A percentile compares a stretch with the other conserved stretches of the same genome.
Conservation (phyloP, 2,113 vertebrate genomes). For the Lophura nycthemera region DNA sequence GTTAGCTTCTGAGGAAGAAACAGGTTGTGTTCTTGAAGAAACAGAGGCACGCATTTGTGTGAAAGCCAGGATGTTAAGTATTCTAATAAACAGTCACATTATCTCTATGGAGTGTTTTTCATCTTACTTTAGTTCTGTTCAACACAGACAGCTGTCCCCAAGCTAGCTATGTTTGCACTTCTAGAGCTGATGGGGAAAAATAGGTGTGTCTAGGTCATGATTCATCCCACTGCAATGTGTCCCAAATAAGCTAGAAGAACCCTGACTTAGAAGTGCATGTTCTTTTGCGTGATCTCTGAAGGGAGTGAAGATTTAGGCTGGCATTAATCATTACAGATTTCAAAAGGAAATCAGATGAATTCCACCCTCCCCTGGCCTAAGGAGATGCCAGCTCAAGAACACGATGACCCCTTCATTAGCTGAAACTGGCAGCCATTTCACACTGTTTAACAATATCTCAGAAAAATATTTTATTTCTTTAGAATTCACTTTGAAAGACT, state of each 20-base stretch:
- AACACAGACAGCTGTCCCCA: neutral
- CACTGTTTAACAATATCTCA: neutral
- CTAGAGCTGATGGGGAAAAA: neutral
- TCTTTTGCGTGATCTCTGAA: neutral
- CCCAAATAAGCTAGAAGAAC: neutral
- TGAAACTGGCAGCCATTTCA: neutral
- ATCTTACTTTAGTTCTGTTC: neutral
- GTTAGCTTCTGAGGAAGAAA: neutral
- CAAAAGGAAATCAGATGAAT: neutral
- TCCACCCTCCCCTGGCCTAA: neutral
- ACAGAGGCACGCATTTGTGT: neutral
- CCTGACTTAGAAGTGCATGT: neutral
- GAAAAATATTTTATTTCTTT: constrained; percentile 9
- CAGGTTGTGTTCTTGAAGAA: neutral
- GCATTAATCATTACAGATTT: neutral
- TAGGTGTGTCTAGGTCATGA: neutral
- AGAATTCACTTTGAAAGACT: constrained; percentile 47
- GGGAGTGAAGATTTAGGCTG: neutral
- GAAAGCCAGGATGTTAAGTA: neutral
- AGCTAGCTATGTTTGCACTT: neutral
- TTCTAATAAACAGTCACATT: neutral
- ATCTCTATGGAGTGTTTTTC: neutral
- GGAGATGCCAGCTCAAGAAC: neutral
- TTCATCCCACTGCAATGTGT: neutral
- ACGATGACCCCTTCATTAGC: neutral